Evolutionary conservation across 2,113 vertebrate species (phyloP).

Genomic region (Petroica traversi): DNA sequence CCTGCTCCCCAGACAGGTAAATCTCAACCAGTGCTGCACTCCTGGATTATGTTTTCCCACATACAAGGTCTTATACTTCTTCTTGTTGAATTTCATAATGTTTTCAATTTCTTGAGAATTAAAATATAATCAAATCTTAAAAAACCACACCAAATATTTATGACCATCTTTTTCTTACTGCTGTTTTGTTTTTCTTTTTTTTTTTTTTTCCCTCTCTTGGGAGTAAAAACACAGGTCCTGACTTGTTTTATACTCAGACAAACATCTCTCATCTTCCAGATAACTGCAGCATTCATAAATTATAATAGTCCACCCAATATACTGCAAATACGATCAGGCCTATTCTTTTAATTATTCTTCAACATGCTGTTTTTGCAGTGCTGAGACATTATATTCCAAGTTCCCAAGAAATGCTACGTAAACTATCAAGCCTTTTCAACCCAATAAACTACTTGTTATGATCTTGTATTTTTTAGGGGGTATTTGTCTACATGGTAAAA

Average conservation of each 20-base stretch:
- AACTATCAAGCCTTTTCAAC: neutral
- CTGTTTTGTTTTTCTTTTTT: neutral
- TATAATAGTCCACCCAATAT: neutral
- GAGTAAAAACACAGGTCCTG: neutral
- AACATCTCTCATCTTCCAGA: neutral
- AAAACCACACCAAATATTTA: neutral
- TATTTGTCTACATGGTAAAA: slow-evolving; percentile 44
- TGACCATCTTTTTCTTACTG: neutral
- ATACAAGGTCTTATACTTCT: neutral
- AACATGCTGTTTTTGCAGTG: neutral
- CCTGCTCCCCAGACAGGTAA: neutral
- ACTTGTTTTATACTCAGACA: neutral
- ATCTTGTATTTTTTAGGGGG: slow-evolving; percentile 3
- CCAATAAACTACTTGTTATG: neutral
- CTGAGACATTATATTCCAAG: neutral
- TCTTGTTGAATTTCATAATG: neutral
- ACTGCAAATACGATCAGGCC: neutral
- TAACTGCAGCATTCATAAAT: neutral
- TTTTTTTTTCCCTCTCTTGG: neutral
- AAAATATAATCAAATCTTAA: neutral
- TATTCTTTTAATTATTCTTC: neutral
- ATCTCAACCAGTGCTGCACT: neutral
- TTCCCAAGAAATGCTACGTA: neutral
- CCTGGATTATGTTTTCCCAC: neutral
- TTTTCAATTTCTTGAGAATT: neutral